Evolutionary conservation across 2,797 vertebrate species (phyloP), one percentile per base, ranked within the genome.

Genomic region (Moxostoma hubbsi): DNA sequence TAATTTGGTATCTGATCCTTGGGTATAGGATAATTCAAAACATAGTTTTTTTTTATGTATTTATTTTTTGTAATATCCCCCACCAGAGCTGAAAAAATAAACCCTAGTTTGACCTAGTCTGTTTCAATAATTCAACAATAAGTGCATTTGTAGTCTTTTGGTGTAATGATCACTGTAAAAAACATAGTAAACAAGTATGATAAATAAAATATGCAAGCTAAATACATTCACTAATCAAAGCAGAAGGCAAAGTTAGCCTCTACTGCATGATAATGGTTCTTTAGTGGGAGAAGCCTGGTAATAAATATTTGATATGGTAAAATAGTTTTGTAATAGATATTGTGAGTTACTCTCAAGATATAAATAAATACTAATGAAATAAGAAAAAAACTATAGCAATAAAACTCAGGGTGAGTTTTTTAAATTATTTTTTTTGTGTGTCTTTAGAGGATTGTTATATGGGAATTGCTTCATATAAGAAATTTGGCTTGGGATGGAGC

Each of bases 111-210:
- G 64, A 59, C 18, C 16, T 77, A 11, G 10, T 10, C 10, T 53
- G 18, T 77, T 47, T 46, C 57, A 13, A 11, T 59, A 12, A 68
- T 2, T 36, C 9, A 68, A 16, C 2, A 59, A 8, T 61, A 77
- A 68, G 75, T 78, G 76, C 76, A 70, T 77, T 67, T 9, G 43
- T 59, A n/a, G 54, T 67, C 36, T 77, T 62, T 68, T 69, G 75
- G 75, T 77, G 7, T 69, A 77, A 53, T 10, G 8, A 77, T 53
- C 65, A 68, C 65, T 69, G 65, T 61, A n/a, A 69, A 51, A 51
- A 43, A 12, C 43, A 10, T 24, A 77, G 53, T 24, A 77, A 67
- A 67, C 18, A 66, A n/a, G 7, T 18, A 45, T 51, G 9, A 45
- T 51, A 36, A 69, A 61, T 76, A 15, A 75, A 75, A 47, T 5